Base-by-base conservation (phyloP, 2,113 vertebrate species). In the Vimba vimba region DNA sequence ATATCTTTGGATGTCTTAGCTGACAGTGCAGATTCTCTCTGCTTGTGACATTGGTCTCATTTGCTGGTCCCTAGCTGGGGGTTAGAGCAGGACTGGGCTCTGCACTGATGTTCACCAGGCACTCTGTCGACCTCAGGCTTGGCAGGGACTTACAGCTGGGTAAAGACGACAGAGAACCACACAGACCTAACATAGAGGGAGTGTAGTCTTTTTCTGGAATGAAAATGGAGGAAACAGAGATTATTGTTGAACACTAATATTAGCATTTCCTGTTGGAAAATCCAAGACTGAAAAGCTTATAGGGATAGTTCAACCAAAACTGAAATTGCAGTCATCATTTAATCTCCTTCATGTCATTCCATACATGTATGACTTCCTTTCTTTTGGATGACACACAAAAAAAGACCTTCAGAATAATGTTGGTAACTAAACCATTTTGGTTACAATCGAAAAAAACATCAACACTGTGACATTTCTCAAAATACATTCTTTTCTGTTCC, bases 121-220 rank as follows among this genome's bases (percentile, higher is more conserved):
- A 99, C 94, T 99, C 97, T 62, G 97, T 99, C 93, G 98, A 99
- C 93, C 98, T 98, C 93, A 99, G 96, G 93, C 97, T 98, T 80
- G 96, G 94, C 92, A 98, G 94, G 89, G 98, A 98, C 92, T 97
- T 98, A 95, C 97, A 97, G 95, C 98, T 98, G 74, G 96, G 98
- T 88, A 99, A 93, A 86, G 98, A 99, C 52, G 95, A 96, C 96
- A 99, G 92, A 73, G 98, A 99, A 75, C 97, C 97, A 90, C 97
- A 98, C 89, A 98, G 95, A 85, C 97, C 97, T 94, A 97, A 94
- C 96, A 98, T 97, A 91, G 97, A 98, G 75, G 97, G 97, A n/a
- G 96, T 97, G 90, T 96, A 97, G 92, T 97, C 96, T 94, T 98
- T 98, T 90, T 94, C 98, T 99, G 93, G 62, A 80, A 57, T 6